Evolutionary conservation across 2,888 invertebrate genomes (phyloP), one percentile per base, ranked within the genome.

Genomic region (Agriopis leucophaearia): DNA sequence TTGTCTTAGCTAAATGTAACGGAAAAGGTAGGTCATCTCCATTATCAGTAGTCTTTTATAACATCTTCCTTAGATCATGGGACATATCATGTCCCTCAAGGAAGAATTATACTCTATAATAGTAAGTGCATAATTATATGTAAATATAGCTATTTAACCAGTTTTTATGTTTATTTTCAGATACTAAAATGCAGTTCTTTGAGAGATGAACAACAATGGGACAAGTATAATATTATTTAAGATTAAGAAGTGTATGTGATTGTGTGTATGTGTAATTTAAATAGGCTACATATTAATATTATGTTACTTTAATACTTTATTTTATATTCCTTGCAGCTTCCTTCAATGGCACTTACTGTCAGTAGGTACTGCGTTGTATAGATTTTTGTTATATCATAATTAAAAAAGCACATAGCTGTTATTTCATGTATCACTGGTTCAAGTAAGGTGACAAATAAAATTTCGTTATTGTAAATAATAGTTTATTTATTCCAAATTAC

Each of bases 121-220:
- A n/a, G n/a, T n/a, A n/a, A n/a, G n/a, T n/a, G n/a, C n/a, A n/a
- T n/a, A n/a, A n/a, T n/a, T n/a, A n/a, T 51, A 16, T 47, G 27
- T 56, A 62, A 56, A 51, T 4, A 38, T 40, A 8, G 1, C 6
- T 15, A 55, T 16, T 61, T 51, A 35, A 38, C 66, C 56, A 57
- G 55, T 15, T 35, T 59, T 12, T 57, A 56, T 70, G 69, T 64
- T 54, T n/a, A n/a, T 51, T 75, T 74, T 12, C 74, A 74, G 74
- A 70, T 74, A 73, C 50, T 74, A 56, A 74, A 55, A 69, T 18
- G 15, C 54, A 48, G 66, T n/a, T 36, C 13, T 65, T 70, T 56
- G 72, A 73, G 42, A 42, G 44, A 61, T 52, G 61, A 69, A 57
- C 60, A 68, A 76, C 73, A 74, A 77, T 78, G 67, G 74, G 78